Conservation (phyloP, 2,113 vertebrate genomes). For the Poecile atricapillus region DNA sequence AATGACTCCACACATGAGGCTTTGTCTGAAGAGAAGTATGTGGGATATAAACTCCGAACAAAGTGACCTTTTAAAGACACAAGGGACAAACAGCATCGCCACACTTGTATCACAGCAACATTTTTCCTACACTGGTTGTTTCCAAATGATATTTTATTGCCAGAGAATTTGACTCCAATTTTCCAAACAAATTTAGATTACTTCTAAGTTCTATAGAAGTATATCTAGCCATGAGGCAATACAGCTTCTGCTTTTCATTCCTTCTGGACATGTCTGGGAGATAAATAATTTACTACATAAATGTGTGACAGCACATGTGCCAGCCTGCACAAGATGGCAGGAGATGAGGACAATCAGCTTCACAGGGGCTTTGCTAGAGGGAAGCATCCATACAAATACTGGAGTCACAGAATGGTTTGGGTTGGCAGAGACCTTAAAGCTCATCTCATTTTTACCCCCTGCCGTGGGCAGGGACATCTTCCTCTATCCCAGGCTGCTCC, state of each 20-base stretch:
- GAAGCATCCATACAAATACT: not conserved
- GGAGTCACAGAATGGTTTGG: not conserved
- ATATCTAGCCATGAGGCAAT: not conserved
- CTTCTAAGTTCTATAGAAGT: not conserved
- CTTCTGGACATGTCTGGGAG: not conserved
- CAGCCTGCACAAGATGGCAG: fast-evolving
- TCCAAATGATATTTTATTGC: not conserved
- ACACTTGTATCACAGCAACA: not conserved
- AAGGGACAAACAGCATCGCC: not conserved
- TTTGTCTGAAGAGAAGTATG: not conserved
- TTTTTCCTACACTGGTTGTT: not conserved
- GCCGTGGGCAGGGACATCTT: not conserved
- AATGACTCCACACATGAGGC: not conserved
- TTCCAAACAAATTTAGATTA: not conserved
- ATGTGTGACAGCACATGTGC: not conserved
- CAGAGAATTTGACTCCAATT: conserved; percentile 9
- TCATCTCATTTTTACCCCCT: not conserved
- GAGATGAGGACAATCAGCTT: fast-evolving
- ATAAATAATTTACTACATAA: not conserved
- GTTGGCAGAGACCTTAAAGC: not conserved
- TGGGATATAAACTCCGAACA: not conserved
- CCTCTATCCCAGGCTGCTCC: fast-evolving
- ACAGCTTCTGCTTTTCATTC: not conserved
- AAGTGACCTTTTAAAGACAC: conserved; percentile 44
- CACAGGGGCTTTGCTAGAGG: not conserved